Evolutionary conservation across 1,140 invertebrate genomes (phyloP).

Genomic region (Acyrthosiphon pisum): DNA sequence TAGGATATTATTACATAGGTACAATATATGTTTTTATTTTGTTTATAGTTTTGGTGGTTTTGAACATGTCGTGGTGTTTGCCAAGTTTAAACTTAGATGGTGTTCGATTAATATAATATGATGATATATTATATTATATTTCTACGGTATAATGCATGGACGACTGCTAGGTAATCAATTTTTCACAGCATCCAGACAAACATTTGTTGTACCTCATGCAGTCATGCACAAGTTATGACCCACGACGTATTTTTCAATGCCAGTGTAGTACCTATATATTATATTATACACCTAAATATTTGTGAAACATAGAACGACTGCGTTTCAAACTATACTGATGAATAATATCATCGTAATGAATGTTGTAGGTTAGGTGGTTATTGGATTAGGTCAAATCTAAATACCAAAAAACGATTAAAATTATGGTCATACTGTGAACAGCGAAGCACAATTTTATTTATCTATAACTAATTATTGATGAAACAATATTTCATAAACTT

Average conservation of each 20-base stretch:
- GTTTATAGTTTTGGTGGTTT: too few species aligned
- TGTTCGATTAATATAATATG: background rate
- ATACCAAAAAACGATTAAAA: too few species aligned
- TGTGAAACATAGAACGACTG: background rate
- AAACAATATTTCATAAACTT: too few species aligned
- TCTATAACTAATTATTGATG: too few species aligned
- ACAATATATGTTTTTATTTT: background rate
- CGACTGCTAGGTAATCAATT: background rate
- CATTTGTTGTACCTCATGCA: background rate
- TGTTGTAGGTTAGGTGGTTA: too few species aligned
- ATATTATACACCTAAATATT: background rate
- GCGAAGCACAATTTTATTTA: too few species aligned
- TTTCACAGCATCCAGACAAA: background rate
- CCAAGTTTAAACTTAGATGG: background rate
- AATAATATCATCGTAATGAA: too few species aligned
- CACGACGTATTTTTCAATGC: background rate
- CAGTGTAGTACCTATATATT: too few species aligned
- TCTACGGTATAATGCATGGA: background rate
- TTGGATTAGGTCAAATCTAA: background rate
- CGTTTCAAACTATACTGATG: too few species aligned
- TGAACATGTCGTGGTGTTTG: background rate
- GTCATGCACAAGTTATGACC: background rate
- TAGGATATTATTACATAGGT: background rate
- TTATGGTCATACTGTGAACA: too few species aligned
- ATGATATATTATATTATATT: background rate